Evolutionary conservation across 35 echinoderm and acorn worm species (phyloP).

Genomic region (Heliocidaris tuberculata): DNA sequence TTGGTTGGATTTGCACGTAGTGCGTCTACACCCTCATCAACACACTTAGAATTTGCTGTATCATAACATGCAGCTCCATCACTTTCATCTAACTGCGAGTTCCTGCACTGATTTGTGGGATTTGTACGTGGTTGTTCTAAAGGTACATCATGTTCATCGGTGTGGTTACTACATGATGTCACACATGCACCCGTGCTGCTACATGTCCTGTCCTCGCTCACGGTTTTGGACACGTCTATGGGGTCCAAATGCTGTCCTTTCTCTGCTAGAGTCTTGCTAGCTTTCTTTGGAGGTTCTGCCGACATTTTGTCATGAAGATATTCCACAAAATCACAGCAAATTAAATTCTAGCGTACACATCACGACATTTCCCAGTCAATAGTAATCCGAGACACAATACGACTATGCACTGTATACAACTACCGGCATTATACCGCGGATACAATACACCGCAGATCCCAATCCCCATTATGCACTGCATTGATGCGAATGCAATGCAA

Average conservation of each 20-base stretch:
- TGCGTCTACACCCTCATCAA: background rate
- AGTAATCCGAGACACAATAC: background rate
- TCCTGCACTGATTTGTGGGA: background rate
- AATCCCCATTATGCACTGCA: no score
- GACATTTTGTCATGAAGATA: background rate
- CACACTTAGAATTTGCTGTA: background rate
- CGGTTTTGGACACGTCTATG: background rate
- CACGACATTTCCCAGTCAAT: background rate
- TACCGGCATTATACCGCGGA: background rate
- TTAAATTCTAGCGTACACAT: no score
- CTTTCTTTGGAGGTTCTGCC: background rate
- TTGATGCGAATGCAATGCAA: no score
- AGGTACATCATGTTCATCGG: background rate
- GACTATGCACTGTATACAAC: background rate
- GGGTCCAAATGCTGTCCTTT: constrained; percentile 29
- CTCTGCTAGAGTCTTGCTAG: background rate
- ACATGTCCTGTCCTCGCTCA: background rate
- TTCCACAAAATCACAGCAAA: background rate
- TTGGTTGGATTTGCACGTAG: background rate
- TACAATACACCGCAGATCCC: no score
- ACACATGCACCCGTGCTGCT: background rate
- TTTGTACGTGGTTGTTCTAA: background rate
- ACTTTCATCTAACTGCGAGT: background rate
- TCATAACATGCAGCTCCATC: background rate
- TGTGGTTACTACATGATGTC: background rate